Evolutionary conservation across 2,888 invertebrate species (phyloP), one percentile per base, ranked within the genome.

Genomic region (Himalopsyche tibetana): DNA sequence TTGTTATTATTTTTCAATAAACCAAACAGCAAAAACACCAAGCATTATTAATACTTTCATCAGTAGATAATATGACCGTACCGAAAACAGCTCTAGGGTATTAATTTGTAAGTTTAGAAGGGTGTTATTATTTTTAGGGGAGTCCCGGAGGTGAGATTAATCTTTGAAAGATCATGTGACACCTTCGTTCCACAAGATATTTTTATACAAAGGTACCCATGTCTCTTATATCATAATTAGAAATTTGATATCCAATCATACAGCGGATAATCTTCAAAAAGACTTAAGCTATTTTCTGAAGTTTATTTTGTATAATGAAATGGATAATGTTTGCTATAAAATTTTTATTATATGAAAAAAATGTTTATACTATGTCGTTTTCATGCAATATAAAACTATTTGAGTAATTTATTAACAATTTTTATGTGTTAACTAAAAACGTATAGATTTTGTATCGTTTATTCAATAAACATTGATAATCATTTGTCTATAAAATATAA

Each of bases 1-100:
- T 51, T 51, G 51, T 36, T 74, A 74, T 74, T 38, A 38, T 74
- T 28, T 4, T 36, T 74, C 4, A 69, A 28, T 28, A 28, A 69
- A 69, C 11, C 69, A 4, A 9, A 36, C 28, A 8, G 8, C 19
- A 38, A 74, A 74, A 36, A 36, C 28, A 38, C 4, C 74, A 9
- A 19, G 38, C 11, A 12, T 38, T 38, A 74, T 38, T 74, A 74
- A 36, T 74, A 74, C 38, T 74, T 74, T 38, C 36, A 74, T 74
- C 74, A 74, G 36, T 5, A 74, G 74, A 74, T 36, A 74, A 74
- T 74, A 74, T 38, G 74, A 15, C 36, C 36, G 12, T 38, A 74
- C 38, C 74, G 15, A n/a, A 40, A 69, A 74, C 74, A 74, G 74
- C 74, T 74, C 74, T 38, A 74, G 74, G 74, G 74, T 74, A 74